These are phyloP conservation scores for Zophobas atratus DNA, from an alignment of 1,140 invertebrate genomes.

Conservation along the genomic window DNA sequence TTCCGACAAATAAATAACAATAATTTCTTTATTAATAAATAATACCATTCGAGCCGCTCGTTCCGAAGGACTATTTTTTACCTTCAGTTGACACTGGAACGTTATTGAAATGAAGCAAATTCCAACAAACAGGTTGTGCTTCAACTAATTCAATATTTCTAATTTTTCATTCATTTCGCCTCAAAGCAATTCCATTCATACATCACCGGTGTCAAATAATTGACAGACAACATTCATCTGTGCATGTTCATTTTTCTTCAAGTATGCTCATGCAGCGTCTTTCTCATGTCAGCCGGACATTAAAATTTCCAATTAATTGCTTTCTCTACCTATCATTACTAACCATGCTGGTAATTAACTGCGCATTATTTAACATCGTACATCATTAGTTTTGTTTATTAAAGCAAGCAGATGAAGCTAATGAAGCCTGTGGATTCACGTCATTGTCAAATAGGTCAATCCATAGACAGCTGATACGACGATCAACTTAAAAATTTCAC, in stretches of 20 bases:
- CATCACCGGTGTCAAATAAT: not conserved
- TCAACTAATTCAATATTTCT: not conserved
- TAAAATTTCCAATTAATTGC: conserved; percentile 19
- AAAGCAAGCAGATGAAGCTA: conserved; percentile 6
- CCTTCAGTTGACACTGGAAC: not conserved
- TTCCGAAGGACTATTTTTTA: not conserved
- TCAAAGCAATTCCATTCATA: too few species aligned
- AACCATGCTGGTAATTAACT: conserved; percentile 10
- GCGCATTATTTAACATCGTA: not conserved
- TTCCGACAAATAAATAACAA: too few species aligned
- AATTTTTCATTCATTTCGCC: not conserved
- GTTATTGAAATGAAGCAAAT: not conserved
- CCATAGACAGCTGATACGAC: too few species aligned
- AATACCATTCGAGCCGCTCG: not conserved
- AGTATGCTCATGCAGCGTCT: not conserved
- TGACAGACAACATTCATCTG: not conserved
- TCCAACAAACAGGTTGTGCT: not conserved
- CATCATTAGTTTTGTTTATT: conserved; percentile 23
- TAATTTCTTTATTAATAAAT: too few species aligned
- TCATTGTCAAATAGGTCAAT: not conserved
- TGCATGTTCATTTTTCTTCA: not conserved
- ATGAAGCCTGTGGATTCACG: conserved; percentile 3
- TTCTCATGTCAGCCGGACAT: conserved; percentile 5
- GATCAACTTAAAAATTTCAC: too few species aligned
- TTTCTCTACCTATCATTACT: conserved; percentile 4